Base-by-base conservation (phyloP, 2,113 vertebrate genomes). In the Halichoeres trimaculatus region DNA sequence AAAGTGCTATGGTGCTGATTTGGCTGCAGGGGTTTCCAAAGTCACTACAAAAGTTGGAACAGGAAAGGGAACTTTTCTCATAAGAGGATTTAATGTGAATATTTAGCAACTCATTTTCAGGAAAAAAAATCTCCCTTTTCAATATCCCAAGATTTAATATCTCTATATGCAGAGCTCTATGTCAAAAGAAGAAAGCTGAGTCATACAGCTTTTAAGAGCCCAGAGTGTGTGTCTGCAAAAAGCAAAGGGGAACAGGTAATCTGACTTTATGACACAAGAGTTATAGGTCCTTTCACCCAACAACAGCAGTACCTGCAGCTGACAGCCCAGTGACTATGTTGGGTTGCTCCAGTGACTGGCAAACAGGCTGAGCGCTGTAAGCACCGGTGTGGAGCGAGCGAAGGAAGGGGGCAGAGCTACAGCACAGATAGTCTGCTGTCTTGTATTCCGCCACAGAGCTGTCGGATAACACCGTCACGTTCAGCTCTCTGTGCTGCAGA, bases 271-370 rank as follows among this genome's bases (percentile, higher is more conserved):
- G 14, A 45, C 4, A 19, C 16, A 45, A 45, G 14, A 45, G 7
- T 8, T 19, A 45, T 3, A 47, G 13, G 38, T 22, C 30, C 1
- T 23, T 5, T 16, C 5, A 26, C 12, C 40, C 58, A 60, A 11
- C 17, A n/a, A 9, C 1, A 57, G 10, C 1, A 7, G 20, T 93
- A 98, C 98, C 97, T 94, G 97, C 96, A 36, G 97, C 97, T 55
- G 96, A 93, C 10, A 99, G 95, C 20, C 95, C 97, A 17, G 94
- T 94, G 2, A 94, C 87, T 0, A 99, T 96, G 76, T 99, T 99
- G 1, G 98, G 98, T 10, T 96, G 98, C 52, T 98, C 97, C 68
- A 99, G 92, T 24, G 95, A 82, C 0, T 90, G 84, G 77, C 96
- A 98, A 57, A 85, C 92, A 0, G 88, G 36, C 5, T 38, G 53